phyloP scores from a whole-genome alignment of 2,113 vertebrate genomes.

The Forbesichthys papilliferus region DNA sequence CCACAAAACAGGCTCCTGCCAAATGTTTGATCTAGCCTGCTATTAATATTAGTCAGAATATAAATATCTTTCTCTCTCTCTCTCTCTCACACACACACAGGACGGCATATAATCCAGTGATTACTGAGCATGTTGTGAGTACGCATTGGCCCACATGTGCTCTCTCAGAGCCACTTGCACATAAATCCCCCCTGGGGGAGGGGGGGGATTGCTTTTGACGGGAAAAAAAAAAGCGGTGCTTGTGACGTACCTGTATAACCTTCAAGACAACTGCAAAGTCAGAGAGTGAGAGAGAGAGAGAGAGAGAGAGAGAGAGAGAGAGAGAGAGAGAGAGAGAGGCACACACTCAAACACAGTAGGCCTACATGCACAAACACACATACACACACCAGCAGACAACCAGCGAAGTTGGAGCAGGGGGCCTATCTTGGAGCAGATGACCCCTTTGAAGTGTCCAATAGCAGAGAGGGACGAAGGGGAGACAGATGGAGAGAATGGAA shows the following conservation, averaged over 20 bases:
- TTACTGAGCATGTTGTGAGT: conserved; percentile 1
- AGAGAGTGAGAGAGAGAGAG: conserved; percentile 9
- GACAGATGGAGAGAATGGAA: conserved; percentile 40
- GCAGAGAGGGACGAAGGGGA: conserved; percentile 35
- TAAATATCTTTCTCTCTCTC: background rate
- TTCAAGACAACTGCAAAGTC: conserved; percentile 55
- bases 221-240: conserved; percentile 13
- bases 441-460: conserved; percentile 16
- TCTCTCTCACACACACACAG: background rate
- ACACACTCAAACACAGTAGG: background rate
- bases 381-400: too few relatives aligned
- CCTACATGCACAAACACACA: background rate
- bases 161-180: too few relatives aligned
- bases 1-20: background rate
- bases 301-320: conserved; percentile 4
- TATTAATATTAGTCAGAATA: background rate
- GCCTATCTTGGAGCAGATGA: background rate
- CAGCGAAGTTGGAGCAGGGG: background rate
- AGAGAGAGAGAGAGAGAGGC: background rate
- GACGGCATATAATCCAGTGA: background rate
- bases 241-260: conserved; percentile 19
- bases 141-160: background rate
- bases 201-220: background rate
- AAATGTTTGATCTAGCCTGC: background rate
- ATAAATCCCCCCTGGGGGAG: background rate